phyloP scores from a whole-genome alignment of 2,888 invertebrate species.

The Sialis fuliginosa region DNA sequence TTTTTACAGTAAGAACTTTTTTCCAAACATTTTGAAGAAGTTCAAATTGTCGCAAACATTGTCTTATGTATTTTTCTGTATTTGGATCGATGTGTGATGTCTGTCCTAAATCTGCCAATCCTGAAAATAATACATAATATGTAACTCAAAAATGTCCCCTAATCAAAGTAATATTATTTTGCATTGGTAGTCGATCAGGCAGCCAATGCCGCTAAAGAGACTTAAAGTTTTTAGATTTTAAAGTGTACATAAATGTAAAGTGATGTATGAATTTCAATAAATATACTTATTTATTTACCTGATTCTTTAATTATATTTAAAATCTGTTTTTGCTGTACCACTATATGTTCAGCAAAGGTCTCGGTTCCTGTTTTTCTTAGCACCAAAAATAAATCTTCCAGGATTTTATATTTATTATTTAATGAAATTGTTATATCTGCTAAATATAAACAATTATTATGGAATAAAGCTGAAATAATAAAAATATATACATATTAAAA shows the following conservation, averaged over 20 bases:
- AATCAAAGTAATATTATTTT: too few species aligned
- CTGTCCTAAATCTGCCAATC: conserved; percentile 24
- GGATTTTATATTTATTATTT: conserved; percentile 45
- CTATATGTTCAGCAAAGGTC: conserved; percentile 54
- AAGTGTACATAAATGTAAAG: too few species aligned
- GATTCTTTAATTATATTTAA: conserved; percentile 57
- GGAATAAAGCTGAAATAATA: conserved; percentile 47
- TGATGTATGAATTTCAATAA: too few species aligned
- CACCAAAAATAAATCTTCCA: conserved; percentile 47
- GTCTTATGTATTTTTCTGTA: conserved; percentile 56
- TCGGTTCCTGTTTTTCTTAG: conserved; percentile 50
- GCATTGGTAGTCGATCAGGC: too few species aligned
- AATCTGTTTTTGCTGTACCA: conserved; percentile 57
- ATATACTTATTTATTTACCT: conserved; percentile 27
- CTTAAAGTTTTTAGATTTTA: too few species aligned
- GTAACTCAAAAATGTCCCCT: too few species aligned
- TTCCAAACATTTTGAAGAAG: conserved; percentile 77
- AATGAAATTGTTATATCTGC: conserved; percentile 53
- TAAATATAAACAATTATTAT: conserved; percentile 85
- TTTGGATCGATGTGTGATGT: conserved; percentile 37
- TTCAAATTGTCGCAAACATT: conserved; percentile 70
- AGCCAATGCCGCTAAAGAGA: too few species aligned
- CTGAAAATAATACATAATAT: conserved; percentile 29
- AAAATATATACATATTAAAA: too few species aligned
- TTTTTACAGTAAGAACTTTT: conserved; percentile 57